Percentiles rank a stretch among this genome's conserved stretches.
These are phyloP conservation scores for Pachycephala philippinensis DNA, from an alignment of 2,113 vertebrate genomes.

Conservation along the genomic window DNA sequence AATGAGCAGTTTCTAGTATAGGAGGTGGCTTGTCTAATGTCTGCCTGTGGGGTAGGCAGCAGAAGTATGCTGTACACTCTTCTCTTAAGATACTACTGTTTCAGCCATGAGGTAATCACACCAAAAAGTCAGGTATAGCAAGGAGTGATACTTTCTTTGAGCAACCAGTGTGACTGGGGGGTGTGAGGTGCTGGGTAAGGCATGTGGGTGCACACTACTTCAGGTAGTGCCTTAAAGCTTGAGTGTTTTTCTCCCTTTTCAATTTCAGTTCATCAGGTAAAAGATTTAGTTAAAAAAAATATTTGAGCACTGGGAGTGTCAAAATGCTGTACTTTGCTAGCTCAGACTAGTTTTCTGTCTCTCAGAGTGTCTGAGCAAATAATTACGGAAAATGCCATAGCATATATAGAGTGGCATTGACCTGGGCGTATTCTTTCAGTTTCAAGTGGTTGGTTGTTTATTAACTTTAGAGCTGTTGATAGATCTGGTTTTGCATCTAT, in stretches of 20 bases:
- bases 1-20: neutral
- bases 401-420: neutral
- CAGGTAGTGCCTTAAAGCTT: neutral
- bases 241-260: neutral
- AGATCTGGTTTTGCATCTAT: neutral
- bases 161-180: neutral
- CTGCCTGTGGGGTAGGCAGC: neutral
- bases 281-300: neutral
- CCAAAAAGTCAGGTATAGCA: neutral
- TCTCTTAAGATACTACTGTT: neutral
- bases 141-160: neutral
- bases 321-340: neutral
- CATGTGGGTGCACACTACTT: neutral
- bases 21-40: neutral
- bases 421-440: neutral
- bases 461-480: slow-evolving; percentile 17
- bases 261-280: neutral
- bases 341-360: neutral
- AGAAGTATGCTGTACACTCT: neutral
- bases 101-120: neutral
- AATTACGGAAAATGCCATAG: neutral
- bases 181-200: neutral
- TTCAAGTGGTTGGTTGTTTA: neutral
- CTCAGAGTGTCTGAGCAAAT: neutral
- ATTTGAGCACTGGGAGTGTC: neutral